Evolutionary conservation across 1,140 invertebrate genomes (phyloP).

Genomic region (Nebria ingens): DNA sequence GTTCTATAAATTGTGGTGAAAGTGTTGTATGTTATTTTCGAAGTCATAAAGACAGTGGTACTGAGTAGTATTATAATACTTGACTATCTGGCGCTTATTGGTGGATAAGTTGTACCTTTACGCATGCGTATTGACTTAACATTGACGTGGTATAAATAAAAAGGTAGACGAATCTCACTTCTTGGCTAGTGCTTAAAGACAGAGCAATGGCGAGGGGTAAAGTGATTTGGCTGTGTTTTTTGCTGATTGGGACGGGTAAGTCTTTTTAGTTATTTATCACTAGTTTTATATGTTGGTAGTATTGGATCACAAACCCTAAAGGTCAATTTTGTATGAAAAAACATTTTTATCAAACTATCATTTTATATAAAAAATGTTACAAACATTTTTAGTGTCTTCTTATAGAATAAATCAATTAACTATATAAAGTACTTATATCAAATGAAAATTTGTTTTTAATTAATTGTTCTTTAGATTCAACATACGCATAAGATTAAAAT

Average conservation of each 20-base stretch:
- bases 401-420: no score
- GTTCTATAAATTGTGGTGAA: conserved; percentile 3
- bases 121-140: conserved; percentile 30
- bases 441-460: no score
- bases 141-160: conserved; percentile 32
- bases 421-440: no score
- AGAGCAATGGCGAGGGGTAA: conserved; percentile 30
- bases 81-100: background rate
- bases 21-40: conserved; percentile 13
- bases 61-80: background rate
- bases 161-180: conserved; percentile 28
- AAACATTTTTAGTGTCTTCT: background rate
- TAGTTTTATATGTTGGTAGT: no score
- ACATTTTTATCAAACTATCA: background rate
- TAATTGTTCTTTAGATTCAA: no score
- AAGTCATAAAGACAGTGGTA: background rate
- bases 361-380: background rate
- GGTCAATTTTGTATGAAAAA: background rate
- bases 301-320: background rate
- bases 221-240: conserved; percentile 32
- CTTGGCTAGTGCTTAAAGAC: conserved; percentile 33
- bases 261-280: background rate
- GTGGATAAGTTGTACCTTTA: conserved; percentile 16
- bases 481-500: no score
- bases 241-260: conserved; percentile 29